These are phyloP conservation scores for Catostylus mosaicus DNA, from an alignment of 30 jellyfish, hydroid and myxozoan species.

Conservation along the genomic window DNA sequence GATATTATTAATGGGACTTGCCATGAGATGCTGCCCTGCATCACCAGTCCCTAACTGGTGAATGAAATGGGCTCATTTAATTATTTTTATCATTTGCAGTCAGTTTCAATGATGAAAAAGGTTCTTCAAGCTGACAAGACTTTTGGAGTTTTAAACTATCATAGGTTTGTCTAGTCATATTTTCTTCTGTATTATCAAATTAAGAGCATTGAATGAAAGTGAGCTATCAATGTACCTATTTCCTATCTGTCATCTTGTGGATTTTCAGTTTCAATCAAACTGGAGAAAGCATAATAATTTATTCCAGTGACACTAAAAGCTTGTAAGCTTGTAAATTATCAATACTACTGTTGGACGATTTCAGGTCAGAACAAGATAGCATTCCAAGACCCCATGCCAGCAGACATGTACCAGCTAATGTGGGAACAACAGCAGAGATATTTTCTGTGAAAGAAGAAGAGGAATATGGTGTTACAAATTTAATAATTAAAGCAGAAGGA, in stretches of 20 bases:
- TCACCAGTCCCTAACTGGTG: too few species aligned
- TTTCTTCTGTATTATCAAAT: not conserved
- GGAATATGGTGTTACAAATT: slow-evolving; percentile 56
- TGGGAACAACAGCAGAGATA: slow-evolving; percentile 87
- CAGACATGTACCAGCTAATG: slow-evolving; percentile 14
- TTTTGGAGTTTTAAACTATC: slow-evolving; percentile 78
- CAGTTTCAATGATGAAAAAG: slow-evolving; percentile 83
- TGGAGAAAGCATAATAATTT: too few species aligned
- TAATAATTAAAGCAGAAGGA: slow-evolving; percentile 89
- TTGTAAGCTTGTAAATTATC: not conserved
- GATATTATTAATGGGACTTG: too few species aligned
- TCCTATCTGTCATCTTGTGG: not conserved
- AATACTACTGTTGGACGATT: not conserved
- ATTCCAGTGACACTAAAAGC: too few species aligned
- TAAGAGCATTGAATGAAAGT: too few species aligned
- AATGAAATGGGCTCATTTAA: too few species aligned
- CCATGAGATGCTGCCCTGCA: too few species aligned
- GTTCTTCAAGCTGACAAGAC: slow-evolving; percentile 95
- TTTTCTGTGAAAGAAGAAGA: slow-evolving; percentile 79
- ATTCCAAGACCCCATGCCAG: not conserved
- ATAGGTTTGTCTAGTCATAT: slow-evolving; percentile 7
- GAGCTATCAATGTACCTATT: too few species aligned
- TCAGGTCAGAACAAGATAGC: not conserved
- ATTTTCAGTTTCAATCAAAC: not conserved
- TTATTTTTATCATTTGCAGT: slow-evolving; percentile 17